A percentile compares a stretch with the other conserved stretches of the same genome.
Evolutionary conservation across 64 coral and sea anemone species (phyloP).

Genomic region (Pocillopora damicornis): DNA sequence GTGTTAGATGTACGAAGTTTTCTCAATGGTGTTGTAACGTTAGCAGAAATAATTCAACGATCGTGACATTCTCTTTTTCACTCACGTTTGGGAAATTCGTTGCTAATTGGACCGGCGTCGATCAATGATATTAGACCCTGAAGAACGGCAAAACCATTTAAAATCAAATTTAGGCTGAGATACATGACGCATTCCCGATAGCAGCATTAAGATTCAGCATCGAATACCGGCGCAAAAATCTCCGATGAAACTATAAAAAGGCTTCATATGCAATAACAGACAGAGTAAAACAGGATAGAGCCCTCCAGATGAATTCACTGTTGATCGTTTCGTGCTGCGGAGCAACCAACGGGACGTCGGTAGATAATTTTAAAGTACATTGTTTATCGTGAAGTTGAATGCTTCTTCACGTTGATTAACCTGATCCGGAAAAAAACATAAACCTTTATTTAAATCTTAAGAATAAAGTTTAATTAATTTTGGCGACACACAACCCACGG

Average conservation of each 20-base stretch:
- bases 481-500: neutral
- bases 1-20: no score
- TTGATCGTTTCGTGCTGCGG: neutral
- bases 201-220: neutral
- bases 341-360: neutral
- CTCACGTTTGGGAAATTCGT: neutral
- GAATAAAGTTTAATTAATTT: constrained; percentile 15
- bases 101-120: neutral
- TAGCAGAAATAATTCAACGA: no score
- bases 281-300: neutral
- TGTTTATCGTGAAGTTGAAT: neutral
- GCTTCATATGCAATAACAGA: neutral
- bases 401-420: constrained; percentile 1
- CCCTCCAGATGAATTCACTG: neutral
- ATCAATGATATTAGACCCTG: neutral
- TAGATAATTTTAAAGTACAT: neutral
- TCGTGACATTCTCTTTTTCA: neutral
- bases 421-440: neutral
- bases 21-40: no score
- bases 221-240: neutral
- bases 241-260: neutral
- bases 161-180: neutral
- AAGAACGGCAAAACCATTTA: neutral
- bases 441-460: constrained; percentile 13
- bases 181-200: neutral